Percentiles rank a stretch among this genome's conserved stretches.
These are phyloP conservation scores for Pomatorhinus ruficollis DNA, from an alignment of 2,113 vertebrate species.

Conservation along the genomic window DNA sequence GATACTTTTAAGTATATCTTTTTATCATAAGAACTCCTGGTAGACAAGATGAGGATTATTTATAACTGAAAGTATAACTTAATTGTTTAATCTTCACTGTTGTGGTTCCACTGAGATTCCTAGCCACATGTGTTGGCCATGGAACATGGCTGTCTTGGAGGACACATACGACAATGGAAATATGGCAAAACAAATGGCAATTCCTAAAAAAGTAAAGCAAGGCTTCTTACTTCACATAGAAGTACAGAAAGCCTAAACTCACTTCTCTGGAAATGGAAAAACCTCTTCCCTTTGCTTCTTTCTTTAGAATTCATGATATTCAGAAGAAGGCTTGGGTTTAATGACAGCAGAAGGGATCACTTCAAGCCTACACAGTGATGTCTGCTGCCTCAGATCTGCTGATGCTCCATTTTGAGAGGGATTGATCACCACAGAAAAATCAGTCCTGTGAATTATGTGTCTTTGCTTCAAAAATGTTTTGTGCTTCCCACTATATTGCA, in stretches of 20 bases:
- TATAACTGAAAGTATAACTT: background rate
- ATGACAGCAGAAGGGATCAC: background rate
- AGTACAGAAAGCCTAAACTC: background rate
- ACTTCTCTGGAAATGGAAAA: background rate
- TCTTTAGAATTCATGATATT: background rate
- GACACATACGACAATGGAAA: background rate
- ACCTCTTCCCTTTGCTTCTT: background rate
- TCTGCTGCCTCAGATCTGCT: background rate
- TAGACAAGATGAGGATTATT: background rate
- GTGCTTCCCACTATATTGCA: background rate
- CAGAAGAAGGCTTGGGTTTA: background rate
- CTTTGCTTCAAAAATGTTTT: background rate
- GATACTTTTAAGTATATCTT: background rate
- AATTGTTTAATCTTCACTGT: background rate
- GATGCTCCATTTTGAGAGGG: background rate
- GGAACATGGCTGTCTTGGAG: background rate
- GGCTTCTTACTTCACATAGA: background rate
- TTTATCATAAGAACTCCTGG: background rate
- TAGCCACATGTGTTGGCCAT: background rate
- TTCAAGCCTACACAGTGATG: background rate
- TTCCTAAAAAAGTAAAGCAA: background rate
- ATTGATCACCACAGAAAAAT: background rate
- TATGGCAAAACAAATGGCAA: background rate
- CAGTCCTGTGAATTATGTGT: background rate
- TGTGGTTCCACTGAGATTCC: background rate